Conservation (phyloP, 2,113 vertebrate genomes). For the Anthoscopus minutus region DNA sequence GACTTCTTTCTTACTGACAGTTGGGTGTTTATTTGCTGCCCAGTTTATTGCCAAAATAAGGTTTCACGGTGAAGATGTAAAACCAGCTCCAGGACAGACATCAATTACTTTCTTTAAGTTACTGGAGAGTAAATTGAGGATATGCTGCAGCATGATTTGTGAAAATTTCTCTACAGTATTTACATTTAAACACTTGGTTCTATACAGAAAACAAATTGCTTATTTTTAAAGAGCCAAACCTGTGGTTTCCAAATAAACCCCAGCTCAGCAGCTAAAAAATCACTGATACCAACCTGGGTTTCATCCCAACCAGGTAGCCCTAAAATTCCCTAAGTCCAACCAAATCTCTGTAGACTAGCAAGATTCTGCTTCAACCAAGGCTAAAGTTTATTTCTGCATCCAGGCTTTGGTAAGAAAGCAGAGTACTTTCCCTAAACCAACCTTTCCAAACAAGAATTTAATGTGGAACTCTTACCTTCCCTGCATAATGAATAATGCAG, state of each 20-base stretch:
- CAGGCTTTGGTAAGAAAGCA: background rate
- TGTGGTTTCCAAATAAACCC: background rate
- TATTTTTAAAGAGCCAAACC: background rate
- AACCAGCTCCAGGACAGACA: background rate
- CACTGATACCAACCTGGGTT: background rate
- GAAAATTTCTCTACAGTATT: background rate
- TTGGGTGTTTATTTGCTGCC: background rate
- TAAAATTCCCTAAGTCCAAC: background rate
- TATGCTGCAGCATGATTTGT: background rate
- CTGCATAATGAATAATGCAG: slow-evolving; percentile 97
- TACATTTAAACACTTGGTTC: background rate
- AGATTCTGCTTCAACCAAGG: background rate
- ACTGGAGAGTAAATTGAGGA: background rate
- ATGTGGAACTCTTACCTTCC: slow-evolving; percentile 75
- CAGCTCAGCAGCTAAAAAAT: background rate
- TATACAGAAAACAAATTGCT: background rate
- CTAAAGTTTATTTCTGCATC: background rate
- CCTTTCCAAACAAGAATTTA: background rate
- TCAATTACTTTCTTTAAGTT: background rate
- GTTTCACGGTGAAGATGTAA: background rate
- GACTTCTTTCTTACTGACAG: background rate
- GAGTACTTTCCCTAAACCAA: background rate
- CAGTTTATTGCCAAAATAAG: background rate
- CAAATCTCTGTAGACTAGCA: background rate
- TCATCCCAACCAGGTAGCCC: background rate